A percentile compares a stretch with the other conserved stretches of the same genome.
phyloP scores from a whole-genome alignment of 2,888 invertebrate genomes.

The Oscheius sp. region DNA sequence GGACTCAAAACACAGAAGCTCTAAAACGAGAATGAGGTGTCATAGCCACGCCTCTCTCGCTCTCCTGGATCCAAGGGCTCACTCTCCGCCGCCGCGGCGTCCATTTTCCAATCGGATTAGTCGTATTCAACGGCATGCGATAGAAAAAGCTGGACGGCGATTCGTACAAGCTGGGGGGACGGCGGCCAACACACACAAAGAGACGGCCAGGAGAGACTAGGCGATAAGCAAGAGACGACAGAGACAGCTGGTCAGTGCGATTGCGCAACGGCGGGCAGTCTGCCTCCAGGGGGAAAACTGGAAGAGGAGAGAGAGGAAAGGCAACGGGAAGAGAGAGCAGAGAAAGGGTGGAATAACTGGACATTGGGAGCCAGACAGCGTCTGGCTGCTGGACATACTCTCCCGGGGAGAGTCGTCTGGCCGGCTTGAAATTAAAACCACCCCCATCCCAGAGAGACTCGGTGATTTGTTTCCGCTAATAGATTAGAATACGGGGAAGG shows the following conservation, averaged over 20 bases:
- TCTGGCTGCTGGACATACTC: neutral
- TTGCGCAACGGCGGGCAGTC: conserved; percentile 18
- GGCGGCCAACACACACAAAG: conserved; percentile 23
- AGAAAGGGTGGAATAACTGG: neutral
- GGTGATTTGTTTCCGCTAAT: no score
- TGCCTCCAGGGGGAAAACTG: neutral
- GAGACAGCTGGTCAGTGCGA: conserved; percentile 18
- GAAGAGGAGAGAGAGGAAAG: neutral
- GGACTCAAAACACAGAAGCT: no score
- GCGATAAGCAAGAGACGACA: conserved; percentile 18
- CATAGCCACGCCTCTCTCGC: no score
- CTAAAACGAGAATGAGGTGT: no score
- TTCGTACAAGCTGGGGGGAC: conserved; percentile 28
- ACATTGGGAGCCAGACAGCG: neutral
- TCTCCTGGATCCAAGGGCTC: no score
- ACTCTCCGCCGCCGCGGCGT: no score
- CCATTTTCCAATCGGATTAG: conserved; percentile 13
- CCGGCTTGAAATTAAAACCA: no score
- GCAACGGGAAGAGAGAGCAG: neutral
- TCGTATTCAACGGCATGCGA: conserved; percentile 6
- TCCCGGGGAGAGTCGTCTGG: neutral
- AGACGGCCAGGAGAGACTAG: neutral
- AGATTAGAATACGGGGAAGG: no score
- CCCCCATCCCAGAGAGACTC: no score
- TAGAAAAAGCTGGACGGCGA: conserved; percentile 11